These are phyloP conservation scores for Neoascia interrupta DNA, from an alignment of 2,888 invertebrate genomes.

Conservation along the genomic window DNA sequence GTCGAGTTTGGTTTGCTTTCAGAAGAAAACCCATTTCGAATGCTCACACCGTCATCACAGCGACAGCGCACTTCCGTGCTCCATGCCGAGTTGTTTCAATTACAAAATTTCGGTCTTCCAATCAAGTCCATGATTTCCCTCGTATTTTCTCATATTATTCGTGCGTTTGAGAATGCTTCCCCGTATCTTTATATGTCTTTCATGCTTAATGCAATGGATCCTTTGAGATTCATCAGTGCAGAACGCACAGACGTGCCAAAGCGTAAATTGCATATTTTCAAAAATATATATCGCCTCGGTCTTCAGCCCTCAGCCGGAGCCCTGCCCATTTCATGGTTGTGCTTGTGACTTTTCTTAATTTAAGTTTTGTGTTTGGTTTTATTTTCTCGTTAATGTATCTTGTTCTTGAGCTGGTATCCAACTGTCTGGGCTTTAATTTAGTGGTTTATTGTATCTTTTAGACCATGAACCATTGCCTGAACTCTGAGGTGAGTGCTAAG, in stretches of 20 bases:
- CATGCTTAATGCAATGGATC: constrained; percentile 27
- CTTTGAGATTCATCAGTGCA: constrained; percentile 52
- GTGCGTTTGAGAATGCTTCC: constrained; percentile 10
- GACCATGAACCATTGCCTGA: constrained; percentile 55
- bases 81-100: constrained; percentile 28
- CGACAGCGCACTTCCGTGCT: constrained; percentile 11
- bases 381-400: neutral
- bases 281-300: too few relatives aligned
- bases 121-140: constrained; percentile 1
- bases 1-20: constrained; percentile 21
- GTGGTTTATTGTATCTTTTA: constrained; percentile 56
- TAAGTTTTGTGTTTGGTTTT: neutral
- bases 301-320: too few relatives aligned
- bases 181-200: constrained; percentile 9
- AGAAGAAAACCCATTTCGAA: constrained; percentile 38
- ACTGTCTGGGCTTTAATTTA: constrained; percentile 49
- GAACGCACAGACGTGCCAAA: constrained; percentile 60
- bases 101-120: constrained; percentile 25
- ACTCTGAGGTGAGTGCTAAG: constrained; percentile 13
- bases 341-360: constrained; percentile 33
- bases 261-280: constrained; percentile 65
- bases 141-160: constrained; percentile 1
- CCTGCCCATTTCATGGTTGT: constrained; percentile 40
- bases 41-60: neutral
- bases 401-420: constrained; percentile 12